Evolutionary conservation across 1,140 invertebrate genomes (phyloP), one percentile per base, ranked within the genome.

Genomic region (Lordiphosa mommai): DNA sequence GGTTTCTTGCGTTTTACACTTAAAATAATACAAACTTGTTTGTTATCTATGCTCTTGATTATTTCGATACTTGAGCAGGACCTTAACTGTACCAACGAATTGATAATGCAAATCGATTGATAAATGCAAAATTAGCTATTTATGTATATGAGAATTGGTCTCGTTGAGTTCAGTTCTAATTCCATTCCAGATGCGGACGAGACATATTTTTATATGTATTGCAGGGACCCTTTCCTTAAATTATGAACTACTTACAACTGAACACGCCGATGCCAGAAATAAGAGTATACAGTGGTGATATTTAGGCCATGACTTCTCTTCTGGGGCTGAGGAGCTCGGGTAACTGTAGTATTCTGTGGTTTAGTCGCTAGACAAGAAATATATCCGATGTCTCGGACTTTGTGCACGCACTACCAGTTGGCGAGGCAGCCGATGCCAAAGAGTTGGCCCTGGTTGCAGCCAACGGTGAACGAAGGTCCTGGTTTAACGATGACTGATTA

Each of bases 391-490:
- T 89, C 72, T 93, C 92, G 10, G 91, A 90, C 82, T 93, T 93
- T 6, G 92, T 91, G 85, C 92, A 94, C 36, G 93, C 93, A 86
- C 93, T 93, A 58, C 93, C 93, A 43, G 93, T 93, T 17, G 93
- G 93, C 23, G 93, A 94, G 27, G 93, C 92, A 2, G 93, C 93
- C 40, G 92, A 93, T 2, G 92, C 93, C 17, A 93, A 89, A 30
- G 93, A 94, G 82, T 93, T 94, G 2, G 93, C 93, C 43, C 93
- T 87, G 2, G 93, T 94, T 16, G 93, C 93, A 16, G 93, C 93
- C 52, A 94, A 84, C 34, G 93, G 93, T 34, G 93, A 93, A 32
- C 93, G 91, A 72, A 92, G 91, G 46, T 90, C 72, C 63, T 80
- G 86, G 47, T 87, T 88, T 50, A 77, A 71, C 69, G 68, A 72